These are phyloP conservation scores for Gisinianus flammeolus DNA, from an alignment of 2,888 invertebrate genomes.

Conservation along the genomic window DNA sequence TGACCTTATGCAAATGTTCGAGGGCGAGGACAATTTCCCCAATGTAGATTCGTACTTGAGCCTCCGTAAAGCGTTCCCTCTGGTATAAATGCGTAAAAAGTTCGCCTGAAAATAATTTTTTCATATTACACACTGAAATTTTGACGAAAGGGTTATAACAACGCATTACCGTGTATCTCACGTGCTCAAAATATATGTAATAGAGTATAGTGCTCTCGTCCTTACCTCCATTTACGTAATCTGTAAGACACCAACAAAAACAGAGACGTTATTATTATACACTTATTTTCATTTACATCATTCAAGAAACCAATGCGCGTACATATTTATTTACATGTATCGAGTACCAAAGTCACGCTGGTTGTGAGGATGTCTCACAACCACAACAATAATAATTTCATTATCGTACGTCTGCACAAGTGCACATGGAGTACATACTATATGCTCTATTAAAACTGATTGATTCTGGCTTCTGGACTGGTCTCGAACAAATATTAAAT, in stretches of 20 bases:
- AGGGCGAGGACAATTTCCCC: constrained; percentile 95
- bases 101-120: too few species aligned
- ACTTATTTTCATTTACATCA: neutral
- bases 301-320: neutral
- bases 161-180: too few species aligned
- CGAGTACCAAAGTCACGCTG: neutral
- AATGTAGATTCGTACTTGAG: constrained; percentile 89
- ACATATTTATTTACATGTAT: neutral
- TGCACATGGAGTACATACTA: neutral
- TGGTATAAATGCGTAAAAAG: constrained; percentile 96
- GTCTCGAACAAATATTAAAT: too few species aligned
- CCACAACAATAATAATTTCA: neutral
- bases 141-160: too few species aligned
- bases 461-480: too few species aligned
- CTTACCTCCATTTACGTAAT: constrained; percentile 96
- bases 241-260: constrained; percentile 67
- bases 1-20: constrained; percentile 91
- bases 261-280: neutral
- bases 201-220: too few species aligned
- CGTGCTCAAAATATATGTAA: too few species aligned
- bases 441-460: neutral
- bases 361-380: neutral
- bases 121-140: too few species aligned
- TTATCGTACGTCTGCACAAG: neutral
- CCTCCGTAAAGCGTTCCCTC: constrained; percentile 88